phyloP scores from a whole-genome alignment of 2,888 invertebrate species.

The Tenthredo livida region DNA sequence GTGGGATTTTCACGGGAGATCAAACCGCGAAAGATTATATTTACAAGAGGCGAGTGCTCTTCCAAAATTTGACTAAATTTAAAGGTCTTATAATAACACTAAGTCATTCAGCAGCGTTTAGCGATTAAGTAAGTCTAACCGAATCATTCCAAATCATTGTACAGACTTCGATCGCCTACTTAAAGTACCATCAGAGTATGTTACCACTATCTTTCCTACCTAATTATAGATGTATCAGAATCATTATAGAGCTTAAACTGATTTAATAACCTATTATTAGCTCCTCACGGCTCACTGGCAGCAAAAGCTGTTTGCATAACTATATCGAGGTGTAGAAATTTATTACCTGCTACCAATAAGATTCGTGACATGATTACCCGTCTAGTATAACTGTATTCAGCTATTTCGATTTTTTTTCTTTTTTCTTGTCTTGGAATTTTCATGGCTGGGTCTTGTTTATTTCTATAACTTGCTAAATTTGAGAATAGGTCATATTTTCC shows the following conservation, averaged over 20 bases:
- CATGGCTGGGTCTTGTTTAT: not conserved
- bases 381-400: too few species aligned
- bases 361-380: not conserved
- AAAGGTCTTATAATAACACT: not conserved
- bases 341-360: not conserved
- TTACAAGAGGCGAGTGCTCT: not conserved
- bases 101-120: not conserved
- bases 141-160: not conserved
- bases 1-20: not conserved
- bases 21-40: not conserved
- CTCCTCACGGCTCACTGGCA: not conserved
- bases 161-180: not conserved
- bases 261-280: not conserved
- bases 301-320: not conserved
- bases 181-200: not conserved
- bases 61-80: not conserved
- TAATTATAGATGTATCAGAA: not conserved
- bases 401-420: not conserved
- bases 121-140: not conserved
- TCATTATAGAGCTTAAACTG: not conserved
- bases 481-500: not conserved
- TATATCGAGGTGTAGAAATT: not conserved
- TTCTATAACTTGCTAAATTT: not conserved
- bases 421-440: not conserved
- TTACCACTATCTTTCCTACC: not conserved